phyloP scores from a whole-genome alignment of 30 jellyfish, hydroid and myxozoan genomes.

The Phacellophora camtschatica region DNA sequence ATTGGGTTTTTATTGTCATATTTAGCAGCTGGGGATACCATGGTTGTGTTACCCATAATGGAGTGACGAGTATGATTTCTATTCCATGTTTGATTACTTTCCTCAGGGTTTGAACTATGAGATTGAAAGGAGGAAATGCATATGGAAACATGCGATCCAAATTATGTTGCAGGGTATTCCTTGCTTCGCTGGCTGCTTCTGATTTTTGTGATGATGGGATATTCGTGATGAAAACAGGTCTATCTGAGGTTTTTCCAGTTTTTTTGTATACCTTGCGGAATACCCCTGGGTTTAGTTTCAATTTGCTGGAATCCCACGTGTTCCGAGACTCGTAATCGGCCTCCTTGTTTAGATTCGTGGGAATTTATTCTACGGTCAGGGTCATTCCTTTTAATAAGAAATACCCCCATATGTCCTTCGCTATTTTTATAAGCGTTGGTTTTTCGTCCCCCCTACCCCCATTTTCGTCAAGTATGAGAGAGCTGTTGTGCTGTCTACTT shows the following conservation, averaged over 20 bases:
- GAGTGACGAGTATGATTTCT: constrained; percentile 20
- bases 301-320: background rate
- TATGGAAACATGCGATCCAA: constrained; percentile 8
- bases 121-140: constrained; percentile 28
- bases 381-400: background rate
- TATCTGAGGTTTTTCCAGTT: background rate
- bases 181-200: background rate
- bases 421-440: background rate
- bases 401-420: background rate
- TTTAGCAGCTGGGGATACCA: constrained; percentile 32
- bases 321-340: background rate
- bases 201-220: background rate
- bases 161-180: background rate
- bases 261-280: background rate
- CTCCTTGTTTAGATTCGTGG: background rate
- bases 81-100: background rate
- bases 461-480: background rate
- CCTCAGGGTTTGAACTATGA: constrained; percentile 1
- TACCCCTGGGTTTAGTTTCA: background rate
- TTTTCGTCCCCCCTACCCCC: background rate
- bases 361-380: constrained; percentile 2
- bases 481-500: background rate
- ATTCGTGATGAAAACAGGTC: background rate
- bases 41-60: constrained; percentile 29
- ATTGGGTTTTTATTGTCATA: constrained; percentile 3